Evolutionary conservation across 2,888 invertebrate species (phyloP).

Genomic region (Phlogophora meticulosa): DNA sequence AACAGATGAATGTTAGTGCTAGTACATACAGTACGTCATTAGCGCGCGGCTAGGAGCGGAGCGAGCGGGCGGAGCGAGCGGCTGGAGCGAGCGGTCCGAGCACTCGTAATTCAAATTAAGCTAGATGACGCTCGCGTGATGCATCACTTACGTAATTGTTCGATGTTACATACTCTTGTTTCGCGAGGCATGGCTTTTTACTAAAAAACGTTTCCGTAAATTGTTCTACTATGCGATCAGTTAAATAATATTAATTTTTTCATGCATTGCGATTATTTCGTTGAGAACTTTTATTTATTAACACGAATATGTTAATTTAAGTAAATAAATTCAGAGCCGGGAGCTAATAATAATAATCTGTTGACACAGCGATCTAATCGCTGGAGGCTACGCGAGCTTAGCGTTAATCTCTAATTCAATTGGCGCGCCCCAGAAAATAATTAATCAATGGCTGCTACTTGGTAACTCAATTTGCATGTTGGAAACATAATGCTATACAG

Average conservation of each 20-base stretch:
- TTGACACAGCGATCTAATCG: constrained; percentile 11
- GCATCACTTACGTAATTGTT: constrained; percentile 56
- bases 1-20: constrained; percentile 27
- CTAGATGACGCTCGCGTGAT: constrained; percentile 50
- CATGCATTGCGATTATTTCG: background rate
- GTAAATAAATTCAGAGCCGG: background rate
- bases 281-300: background rate
- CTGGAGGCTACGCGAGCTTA: constrained; percentile 16
- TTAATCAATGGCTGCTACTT: constrained; percentile 21
- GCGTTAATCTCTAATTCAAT: constrained; percentile 30
- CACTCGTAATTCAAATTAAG: constrained; percentile 58
- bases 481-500: constrained; percentile 5
- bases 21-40: constrained; percentile 51
- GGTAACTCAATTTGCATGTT: constrained; percentile 16
- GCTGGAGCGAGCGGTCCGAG: constrained; percentile 35
- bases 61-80: constrained; percentile 24
- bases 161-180: constrained; percentile 36
- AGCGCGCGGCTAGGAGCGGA: constrained; percentile 28
- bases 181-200: background rate
- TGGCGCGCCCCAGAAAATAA: constrained; percentile 17
- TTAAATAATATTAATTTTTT: no score
- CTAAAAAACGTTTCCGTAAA: constrained; percentile 7
- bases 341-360: constrained; percentile 22
- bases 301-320: background rate
- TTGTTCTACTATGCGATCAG: background rate